phyloP scores from a whole-genome alignment of 1,140 invertebrate genomes.

The Magallana angulata region DNA sequence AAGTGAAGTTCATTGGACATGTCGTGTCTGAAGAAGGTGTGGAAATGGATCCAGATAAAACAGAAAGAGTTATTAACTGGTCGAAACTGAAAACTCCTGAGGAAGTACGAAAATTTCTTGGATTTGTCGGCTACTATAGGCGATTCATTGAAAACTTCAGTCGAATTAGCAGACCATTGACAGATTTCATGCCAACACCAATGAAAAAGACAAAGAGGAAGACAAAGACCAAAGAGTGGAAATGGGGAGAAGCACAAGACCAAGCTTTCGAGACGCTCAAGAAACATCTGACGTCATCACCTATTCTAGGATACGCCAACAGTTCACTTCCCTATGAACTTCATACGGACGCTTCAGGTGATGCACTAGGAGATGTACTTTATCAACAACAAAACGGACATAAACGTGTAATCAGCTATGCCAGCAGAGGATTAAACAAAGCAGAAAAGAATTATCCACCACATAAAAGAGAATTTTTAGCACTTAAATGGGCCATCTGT shows the following conservation, averaged over 20 bases:
- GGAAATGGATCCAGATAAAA: slow-evolving; percentile 67
- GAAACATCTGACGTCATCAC: slow-evolving; percentile 38
- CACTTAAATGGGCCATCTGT: slow-evolving; percentile 47
- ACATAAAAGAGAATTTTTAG: slow-evolving; percentile 54
- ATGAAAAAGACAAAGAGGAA: slow-evolving; percentile 21
- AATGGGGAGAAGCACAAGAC: slow-evolving; percentile 44
- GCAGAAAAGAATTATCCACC: slow-evolving; percentile 53
- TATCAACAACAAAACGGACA: slow-evolving; percentile 63
- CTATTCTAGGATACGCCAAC: slow-evolving; percentile 59
- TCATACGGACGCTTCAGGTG: slow-evolving; percentile 61
- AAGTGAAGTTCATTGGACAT: slow-evolving; percentile 65
- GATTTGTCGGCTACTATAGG: slow-evolving; percentile 50
- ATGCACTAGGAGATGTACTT: slow-evolving; percentile 66
- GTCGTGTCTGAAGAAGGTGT: slow-evolving; percentile 63
- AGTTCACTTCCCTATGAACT: slow-evolving; percentile 47
- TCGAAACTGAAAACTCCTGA: slow-evolving; percentile 65
- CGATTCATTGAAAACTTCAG: slow-evolving; percentile 65
- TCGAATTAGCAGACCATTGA: slow-evolving; percentile 58
- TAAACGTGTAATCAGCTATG: slow-evolving; percentile 60
- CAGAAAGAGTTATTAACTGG: slow-evolving; percentile 63
- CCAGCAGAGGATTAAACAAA: slow-evolving; percentile 51
- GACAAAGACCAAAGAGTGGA: slow-evolving; percentile 25
- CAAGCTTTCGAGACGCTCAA: slow-evolving; percentile 59
- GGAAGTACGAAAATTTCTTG: slow-evolving; percentile 68
- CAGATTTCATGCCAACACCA: slow-evolving; percentile 50